Evolutionary conservation across 2,888 invertebrate species (phyloP).

Genomic region (Panzeria rudis): DNA sequence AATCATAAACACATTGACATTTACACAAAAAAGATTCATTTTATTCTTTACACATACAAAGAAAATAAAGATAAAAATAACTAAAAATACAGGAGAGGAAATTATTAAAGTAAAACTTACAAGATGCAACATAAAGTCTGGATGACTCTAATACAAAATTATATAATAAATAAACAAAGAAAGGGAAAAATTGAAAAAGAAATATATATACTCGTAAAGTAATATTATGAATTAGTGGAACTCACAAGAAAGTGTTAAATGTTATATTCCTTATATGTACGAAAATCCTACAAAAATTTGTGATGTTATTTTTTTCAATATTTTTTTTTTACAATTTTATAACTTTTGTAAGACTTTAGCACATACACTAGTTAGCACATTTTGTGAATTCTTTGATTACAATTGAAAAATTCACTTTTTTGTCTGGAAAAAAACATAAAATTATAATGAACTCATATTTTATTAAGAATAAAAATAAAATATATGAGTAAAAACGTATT

Average conservation of each 20-base stretch:
- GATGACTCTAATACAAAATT: neutral
- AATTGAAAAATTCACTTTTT: neutral
- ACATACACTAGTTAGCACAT: too few relatives aligned
- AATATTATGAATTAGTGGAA: neutral
- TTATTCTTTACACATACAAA: neutral
- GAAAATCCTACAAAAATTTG: too few relatives aligned
- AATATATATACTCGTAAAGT: neutral
- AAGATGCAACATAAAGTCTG: neutral
- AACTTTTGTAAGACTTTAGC: too few relatives aligned
- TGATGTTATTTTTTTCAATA: too few relatives aligned
- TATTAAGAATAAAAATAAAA: conserved; percentile 6
- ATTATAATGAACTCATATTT: neutral
- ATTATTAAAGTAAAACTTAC: neutral
- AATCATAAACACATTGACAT: neutral
- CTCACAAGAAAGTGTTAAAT: too few relatives aligned
- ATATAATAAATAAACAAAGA: neutral
- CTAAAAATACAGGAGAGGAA: neutral
- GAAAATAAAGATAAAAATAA: neutral
- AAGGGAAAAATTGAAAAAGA: neutral
- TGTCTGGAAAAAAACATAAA: neutral
- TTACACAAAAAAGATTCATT: neutral
- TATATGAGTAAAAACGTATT: conserved; percentile 17
- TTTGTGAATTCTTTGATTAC: neutral
- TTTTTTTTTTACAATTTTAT: too few relatives aligned
- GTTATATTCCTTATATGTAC: too few relatives aligned